Percentiles rank a stretch among this genome's conserved stretches.
Evolutionary conservation across 2,797 vertebrate species (phyloP).

Genomic region (Sandelia bainsii): DNA sequence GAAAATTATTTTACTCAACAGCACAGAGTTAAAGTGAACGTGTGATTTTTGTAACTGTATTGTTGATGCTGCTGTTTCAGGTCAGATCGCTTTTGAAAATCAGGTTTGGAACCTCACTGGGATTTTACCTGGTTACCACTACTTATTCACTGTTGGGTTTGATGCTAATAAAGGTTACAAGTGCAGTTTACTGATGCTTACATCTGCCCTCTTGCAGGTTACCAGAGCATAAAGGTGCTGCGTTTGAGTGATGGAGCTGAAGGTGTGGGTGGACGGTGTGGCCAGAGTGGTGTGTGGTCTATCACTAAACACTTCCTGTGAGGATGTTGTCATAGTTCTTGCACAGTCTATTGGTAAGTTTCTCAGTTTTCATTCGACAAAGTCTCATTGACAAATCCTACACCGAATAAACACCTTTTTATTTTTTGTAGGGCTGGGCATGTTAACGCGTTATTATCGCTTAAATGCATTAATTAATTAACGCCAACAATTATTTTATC

Average conservation of each 20-base stretch:
- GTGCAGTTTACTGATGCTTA: background rate
- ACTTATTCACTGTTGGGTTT: background rate
- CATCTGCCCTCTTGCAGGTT: conserved; percentile 29
- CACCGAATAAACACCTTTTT: background rate
- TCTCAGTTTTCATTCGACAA: background rate
- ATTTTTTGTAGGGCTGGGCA: no score
- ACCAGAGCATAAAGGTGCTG: conserved; percentile 42
- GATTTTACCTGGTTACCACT: no score
- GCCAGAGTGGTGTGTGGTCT: conserved; percentile 93
- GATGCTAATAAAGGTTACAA: no score
- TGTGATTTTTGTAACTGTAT: no score
- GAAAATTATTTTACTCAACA: no score
- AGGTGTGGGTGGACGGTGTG: conserved; percentile 94
- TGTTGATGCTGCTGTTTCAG: no score
- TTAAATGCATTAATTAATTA: no score
- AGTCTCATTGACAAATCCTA: background rate
- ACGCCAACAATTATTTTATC: no score
- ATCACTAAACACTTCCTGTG: conserved; percentile 91
- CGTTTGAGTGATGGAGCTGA: conserved; percentile 89
- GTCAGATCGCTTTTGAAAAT: no score
- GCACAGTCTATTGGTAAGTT: conserved; percentile 91
- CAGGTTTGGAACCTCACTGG: no score
- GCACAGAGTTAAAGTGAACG: no score
- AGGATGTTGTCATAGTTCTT: conserved; percentile 94
- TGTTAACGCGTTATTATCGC: no score